Evolutionary conservation across 2,797 vertebrate species (phyloP).

Genomic region (Aphelocoma californica): DNA sequence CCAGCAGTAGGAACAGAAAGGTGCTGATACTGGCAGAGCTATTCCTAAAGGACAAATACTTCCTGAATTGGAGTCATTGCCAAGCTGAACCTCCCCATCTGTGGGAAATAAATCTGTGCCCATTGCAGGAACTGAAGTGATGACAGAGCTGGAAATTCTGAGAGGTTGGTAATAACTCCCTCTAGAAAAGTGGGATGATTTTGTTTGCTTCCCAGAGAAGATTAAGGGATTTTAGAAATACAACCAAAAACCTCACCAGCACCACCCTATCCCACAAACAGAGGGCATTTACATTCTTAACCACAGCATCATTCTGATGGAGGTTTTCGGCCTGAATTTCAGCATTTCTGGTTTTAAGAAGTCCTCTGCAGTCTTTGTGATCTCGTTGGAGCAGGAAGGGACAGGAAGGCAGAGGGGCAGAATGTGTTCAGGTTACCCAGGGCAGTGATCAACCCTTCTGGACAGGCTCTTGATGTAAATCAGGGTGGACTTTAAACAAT

Average conservation of each 20-base stretch:
- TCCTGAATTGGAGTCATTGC: background rate
- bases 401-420: background rate
- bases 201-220: background rate
- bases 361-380: background rate
- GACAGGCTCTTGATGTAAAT: background rate
- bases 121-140: background rate
- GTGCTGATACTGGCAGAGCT: background rate
- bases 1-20: background rate
- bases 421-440: background rate
- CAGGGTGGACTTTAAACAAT: background rate
- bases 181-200: background rate
- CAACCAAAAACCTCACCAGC: background rate
- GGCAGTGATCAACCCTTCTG: background rate
- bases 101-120: background rate
- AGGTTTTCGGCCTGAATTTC: background rate
- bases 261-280: conserved; percentile 4
- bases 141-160: background rate
- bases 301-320: background rate
- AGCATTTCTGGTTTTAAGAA: background rate
- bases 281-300: background rate
- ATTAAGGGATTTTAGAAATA: background rate
- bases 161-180: background rate
- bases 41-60: background rate
- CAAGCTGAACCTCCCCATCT: background rate
- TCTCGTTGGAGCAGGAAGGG: background rate